Evolutionary conservation across 2,113 vertebrate species (phyloP), one percentile per base, ranked within the genome.

Genomic region (Xenopus laevis): DNA sequence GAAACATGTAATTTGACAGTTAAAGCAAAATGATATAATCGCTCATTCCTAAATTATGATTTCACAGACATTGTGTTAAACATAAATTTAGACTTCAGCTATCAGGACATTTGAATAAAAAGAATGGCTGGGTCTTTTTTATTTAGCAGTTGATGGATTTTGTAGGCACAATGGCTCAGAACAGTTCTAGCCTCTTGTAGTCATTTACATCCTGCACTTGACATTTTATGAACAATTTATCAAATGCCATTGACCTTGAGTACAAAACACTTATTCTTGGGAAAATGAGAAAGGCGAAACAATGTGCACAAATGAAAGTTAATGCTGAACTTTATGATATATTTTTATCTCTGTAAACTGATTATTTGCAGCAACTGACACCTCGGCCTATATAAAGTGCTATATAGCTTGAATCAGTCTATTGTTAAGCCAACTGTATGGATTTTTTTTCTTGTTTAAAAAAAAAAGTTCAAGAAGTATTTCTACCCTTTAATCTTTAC

Each of bases 121-220:
- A 55, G 71, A 44, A 71, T 23, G 44, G 17, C 33, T 7, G 52
- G 23, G 46, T 12, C 47, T 50, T 50, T 50, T 46, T 55, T 45
- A 9, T 40, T 59, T 47, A 67, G 9, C 20, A 44, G 60, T 45
- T 68, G 21, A 68, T 67, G 58, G 17, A 74, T 74, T 52, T 74
- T 17, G 21, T 61, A 47, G 61, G 63, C 68, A 68, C 72, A 74
- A 74, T 74, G 40, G 44, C 45, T 61, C 55, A 45, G 33, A 60
- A 61, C 44, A 12, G 55, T 44, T 65, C 57, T 33, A 68, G 67
- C 53, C 27, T 60, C 45, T 27, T 68, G 44, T 16, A 66, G 30
- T 18, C 47, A 23, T 20, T 61, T 55, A 73, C 63, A 66, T 73
- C 71, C 71, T 73, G 71, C 50, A 58, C 71, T 73, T 73, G 71